Conservation (phyloP, 1,140 invertebrate species). For the Scaptomyza graminum region DNA sequence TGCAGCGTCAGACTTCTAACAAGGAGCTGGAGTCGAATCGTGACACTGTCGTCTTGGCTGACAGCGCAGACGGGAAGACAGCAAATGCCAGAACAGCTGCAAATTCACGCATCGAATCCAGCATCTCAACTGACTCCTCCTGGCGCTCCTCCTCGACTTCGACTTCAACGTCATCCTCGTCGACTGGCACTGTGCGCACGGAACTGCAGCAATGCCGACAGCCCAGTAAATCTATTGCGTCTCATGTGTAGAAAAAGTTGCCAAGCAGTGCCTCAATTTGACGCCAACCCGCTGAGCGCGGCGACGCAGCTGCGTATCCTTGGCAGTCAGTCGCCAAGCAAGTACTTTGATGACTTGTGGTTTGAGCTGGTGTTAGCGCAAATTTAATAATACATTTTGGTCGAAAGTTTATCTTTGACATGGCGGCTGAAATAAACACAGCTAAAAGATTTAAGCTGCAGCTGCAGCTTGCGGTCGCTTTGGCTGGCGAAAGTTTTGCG, state of each 20-base stretch:
- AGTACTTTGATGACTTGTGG: conserved; percentile 38
- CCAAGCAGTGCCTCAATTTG: conserved; percentile 34
- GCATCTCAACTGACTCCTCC: conserved; percentile 65
- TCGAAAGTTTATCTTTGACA: conserved; percentile 71
- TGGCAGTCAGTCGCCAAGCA: conserved; percentile 44
- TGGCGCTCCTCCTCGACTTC: conserved; percentile 46
- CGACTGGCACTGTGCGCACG: conserved; percentile 79
- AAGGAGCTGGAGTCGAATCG: conserved; percentile 46
- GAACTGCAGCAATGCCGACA: conserved; percentile 72
- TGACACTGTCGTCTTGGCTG: background rate
- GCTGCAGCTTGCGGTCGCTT: conserved; percentile 31
- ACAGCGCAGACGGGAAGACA: conserved; percentile 10
- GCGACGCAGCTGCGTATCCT: conserved; percentile 29
- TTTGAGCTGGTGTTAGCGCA: conserved; percentile 41
- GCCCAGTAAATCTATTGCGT: conserved; percentile 60
- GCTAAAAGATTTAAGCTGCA: conserved; percentile 15
- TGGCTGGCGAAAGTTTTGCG: conserved; percentile 20
- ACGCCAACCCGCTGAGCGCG: conserved; percentile 48
- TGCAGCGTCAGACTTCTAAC: conserved; percentile 60
- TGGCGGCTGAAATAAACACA: conserved; percentile 1
- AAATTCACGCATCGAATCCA: conserved; percentile 55
- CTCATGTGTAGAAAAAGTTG: conserved; percentile 55
- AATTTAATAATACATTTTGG: conserved; percentile 77
- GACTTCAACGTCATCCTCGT: conserved; percentile 66
- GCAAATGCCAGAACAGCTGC: conserved; percentile 25